Evolutionary conservation across 2,888 invertebrate genomes (phyloP).

Genomic region (Athalia circularis): DNA sequence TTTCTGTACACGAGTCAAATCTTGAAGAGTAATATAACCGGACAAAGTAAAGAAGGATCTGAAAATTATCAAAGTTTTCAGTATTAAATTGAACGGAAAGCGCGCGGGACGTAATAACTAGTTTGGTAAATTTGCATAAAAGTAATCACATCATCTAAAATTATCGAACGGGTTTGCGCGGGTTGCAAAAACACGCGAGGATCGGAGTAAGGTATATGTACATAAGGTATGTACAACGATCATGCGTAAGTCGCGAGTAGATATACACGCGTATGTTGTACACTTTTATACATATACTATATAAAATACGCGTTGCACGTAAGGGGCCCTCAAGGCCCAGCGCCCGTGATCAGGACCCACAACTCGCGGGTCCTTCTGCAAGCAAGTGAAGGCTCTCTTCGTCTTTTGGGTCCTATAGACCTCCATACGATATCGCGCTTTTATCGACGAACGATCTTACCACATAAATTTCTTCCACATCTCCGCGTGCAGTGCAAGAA

Average conservation of each 20-base stretch:
- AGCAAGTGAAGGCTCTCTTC: too few relatives aligned
- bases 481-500: background rate
- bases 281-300: background rate
- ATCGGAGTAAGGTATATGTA: background rate
- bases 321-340: constrained; percentile 2
- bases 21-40: background rate
- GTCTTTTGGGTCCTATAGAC: constrained; percentile 7
- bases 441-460: constrained; percentile 23
- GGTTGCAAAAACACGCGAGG: background rate
- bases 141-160: constrained; percentile 44
- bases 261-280: background rate
- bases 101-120: constrained; percentile 36
- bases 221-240: background rate
- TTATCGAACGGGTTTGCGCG: constrained; percentile 37
- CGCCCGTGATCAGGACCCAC: too few relatives aligned
- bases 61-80: background rate
- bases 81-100: constrained; percentile 26
- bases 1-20: too few relatives aligned
- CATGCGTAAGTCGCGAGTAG: constrained; percentile 1
- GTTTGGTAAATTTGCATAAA: constrained; percentile 41
- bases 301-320: background rate
- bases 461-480: constrained; percentile 31
- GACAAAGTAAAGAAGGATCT: background rate
- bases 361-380: too few relatives aligned
- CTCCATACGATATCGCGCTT: constrained; percentile 23